Conservation (phyloP, 92 coral and sea anemone species). For the Meandrina meandrites region DNA sequence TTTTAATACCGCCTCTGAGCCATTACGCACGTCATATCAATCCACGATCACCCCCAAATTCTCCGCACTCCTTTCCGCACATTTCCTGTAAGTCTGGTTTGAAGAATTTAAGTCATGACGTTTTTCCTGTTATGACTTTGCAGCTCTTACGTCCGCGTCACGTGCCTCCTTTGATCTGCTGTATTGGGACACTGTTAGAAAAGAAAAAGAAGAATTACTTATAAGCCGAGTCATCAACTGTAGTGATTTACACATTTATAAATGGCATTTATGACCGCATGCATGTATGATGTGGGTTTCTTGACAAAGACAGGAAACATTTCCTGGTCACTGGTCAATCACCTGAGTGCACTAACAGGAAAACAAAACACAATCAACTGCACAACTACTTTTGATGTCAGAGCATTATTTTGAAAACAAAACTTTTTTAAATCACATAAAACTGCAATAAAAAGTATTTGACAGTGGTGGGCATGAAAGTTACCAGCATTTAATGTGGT, state of each 20-base stretch:
- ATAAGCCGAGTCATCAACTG: not conserved
- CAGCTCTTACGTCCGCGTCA: not conserved
- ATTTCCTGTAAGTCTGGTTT: not conserved
- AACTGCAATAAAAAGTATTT: too few relatives aligned
- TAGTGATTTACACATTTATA: not conserved
- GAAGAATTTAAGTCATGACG: not conserved
- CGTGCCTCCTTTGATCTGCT: not conserved
- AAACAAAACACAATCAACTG: not conserved
- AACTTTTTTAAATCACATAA: too few relatives aligned
- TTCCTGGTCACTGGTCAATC: not conserved
- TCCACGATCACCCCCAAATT: not conserved
- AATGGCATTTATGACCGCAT: not conserved
- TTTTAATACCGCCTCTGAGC: not conserved
- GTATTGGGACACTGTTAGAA: not conserved
- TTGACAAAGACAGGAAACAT: not conserved
- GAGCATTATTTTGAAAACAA: too few relatives aligned
- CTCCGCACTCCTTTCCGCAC: not conserved
- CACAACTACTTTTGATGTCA: not conserved
- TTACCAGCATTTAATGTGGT: too few relatives aligned
- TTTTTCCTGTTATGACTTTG: not conserved
- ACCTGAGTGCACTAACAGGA: not conserved
- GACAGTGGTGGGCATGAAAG: not conserved
- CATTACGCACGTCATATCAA: not conserved
- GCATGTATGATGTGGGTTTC: not conserved
- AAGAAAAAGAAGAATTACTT: not conserved